Conservation (phyloP, 35 echinoderm and acorn worm genomes). For the Eucidaris tribuloides region DNA sequence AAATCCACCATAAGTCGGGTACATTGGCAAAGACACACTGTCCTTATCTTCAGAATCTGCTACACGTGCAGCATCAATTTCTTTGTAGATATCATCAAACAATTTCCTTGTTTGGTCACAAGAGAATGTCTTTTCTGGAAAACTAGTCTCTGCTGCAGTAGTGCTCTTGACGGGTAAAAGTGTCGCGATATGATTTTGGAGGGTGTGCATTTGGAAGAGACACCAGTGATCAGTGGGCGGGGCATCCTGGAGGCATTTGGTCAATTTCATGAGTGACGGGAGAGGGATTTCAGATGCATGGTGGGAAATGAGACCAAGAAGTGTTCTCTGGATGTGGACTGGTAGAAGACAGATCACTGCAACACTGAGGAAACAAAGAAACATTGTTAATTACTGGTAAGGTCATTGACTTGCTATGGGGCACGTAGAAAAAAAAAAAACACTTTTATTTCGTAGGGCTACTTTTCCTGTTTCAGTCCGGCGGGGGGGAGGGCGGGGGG, state of each 20-base stretch:
- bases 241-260: not conserved
- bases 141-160: not conserved
- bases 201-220: not conserved
- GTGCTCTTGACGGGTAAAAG: not conserved
- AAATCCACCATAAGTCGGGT: too few relatives aligned
- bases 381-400: too few relatives aligned
- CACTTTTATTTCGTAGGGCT: too few relatives aligned
- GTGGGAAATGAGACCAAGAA: not conserved
- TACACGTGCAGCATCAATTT: too few relatives aligned
- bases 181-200: conserved; percentile 20
- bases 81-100: not conserved
- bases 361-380: not conserved
- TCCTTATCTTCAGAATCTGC: too few relatives aligned
- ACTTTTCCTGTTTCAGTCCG: too few relatives aligned
- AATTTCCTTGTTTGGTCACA: not conserved
- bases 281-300: conserved; percentile 28
- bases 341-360: conserved; percentile 5
- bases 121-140: not conserved
- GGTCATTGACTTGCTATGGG: too few relatives aligned
- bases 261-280: conserved; percentile 6
- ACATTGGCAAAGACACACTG: too few relatives aligned
- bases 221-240: conserved; percentile 5
- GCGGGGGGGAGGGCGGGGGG: too few relatives aligned
- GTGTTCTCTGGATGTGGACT: not conserved
- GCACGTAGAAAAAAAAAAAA: too few relatives aligned